Percentiles rank a stretch among this genome's conserved stretches.
These are phyloP conservation scores for Denticeps clupeoides DNA, from an alignment of 2,797 vertebrate species.

Conservation along the genomic window DNA sequence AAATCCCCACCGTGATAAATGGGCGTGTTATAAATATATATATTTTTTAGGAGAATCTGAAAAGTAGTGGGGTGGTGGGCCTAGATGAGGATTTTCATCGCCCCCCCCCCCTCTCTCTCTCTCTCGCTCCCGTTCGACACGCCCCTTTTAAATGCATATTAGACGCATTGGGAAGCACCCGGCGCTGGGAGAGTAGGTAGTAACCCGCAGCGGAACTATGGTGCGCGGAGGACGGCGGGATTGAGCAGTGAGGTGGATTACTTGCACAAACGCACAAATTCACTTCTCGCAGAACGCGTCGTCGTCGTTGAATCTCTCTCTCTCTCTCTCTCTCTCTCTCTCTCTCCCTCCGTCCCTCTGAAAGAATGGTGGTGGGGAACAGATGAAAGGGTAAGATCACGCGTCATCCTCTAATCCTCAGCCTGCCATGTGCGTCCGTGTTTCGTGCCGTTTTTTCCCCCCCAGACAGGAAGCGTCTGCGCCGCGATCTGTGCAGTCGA, in stretches of 20 bases:
- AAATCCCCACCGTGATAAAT: too few species aligned
- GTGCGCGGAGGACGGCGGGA: constrained; percentile 23
- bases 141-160: constrained; percentile 17
- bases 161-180: constrained; percentile 27
- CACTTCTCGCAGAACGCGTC: constrained; percentile 2
- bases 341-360: too few species aligned
- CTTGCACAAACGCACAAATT: constrained; percentile 12
- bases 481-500: too few species aligned
- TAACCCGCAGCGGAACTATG: constrained; percentile 19
- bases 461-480: too few species aligned
- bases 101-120: not conserved
- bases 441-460: too few species aligned
- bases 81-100: not conserved
- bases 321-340: too few species aligned
- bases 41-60: not conserved
- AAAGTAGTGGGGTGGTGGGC: not conserved
- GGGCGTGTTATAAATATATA: too few species aligned
- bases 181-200: constrained; percentile 21
- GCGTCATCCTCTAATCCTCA: too few species aligned
- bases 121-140: constrained; percentile 5
- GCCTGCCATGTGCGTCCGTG: too few species aligned
- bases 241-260: constrained; percentile 24
- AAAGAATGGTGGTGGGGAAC: too few species aligned
- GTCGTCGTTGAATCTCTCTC: not conserved
- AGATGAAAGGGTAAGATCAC: too few species aligned